Evolutionary conservation across 2,797 vertebrate species (phyloP).

Genomic region (Anisognathus igniventris): DNA sequence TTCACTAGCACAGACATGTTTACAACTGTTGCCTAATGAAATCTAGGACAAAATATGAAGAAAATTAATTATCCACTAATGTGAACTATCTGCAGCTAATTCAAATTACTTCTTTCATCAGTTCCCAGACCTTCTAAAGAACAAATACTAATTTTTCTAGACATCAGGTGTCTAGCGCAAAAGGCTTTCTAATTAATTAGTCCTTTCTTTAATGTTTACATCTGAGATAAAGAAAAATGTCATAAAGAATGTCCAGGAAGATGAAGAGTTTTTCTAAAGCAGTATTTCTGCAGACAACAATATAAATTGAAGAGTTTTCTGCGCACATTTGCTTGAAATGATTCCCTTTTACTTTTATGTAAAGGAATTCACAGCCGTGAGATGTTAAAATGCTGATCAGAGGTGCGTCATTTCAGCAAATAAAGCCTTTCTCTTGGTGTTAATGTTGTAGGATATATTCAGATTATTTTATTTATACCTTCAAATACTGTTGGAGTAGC

Average conservation of each 20-base stretch:
- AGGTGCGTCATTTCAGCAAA: neutral
- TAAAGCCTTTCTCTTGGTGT: neutral
- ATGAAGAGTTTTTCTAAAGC: neutral
- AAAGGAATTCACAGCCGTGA: neutral
- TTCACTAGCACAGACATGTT: neutral
- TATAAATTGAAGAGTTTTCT: neutral
- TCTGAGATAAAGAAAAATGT: neutral
- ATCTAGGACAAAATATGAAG: conserved; percentile 31
- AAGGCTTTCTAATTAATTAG: conserved; percentile 43
- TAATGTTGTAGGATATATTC: neutral
- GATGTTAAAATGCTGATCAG: neutral
- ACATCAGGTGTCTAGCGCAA: neutral
- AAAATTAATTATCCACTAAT: conserved; percentile 37
- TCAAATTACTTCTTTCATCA: conserved; percentile 23
- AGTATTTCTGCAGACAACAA: neutral
- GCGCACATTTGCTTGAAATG: neutral
- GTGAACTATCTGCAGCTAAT: conserved; percentile 14
- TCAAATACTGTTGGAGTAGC: neutral
- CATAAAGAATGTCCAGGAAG: neutral
- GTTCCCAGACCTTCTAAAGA: neutral
- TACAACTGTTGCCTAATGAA: conserved; percentile 16
- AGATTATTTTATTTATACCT: neutral
- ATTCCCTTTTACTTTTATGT: neutral
- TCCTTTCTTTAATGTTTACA: neutral
- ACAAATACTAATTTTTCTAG: conserved; percentile 31